Evolutionary conservation across 2,113 vertebrate species (phyloP).

Genomic region (Anser brachyrhynchus): DNA sequence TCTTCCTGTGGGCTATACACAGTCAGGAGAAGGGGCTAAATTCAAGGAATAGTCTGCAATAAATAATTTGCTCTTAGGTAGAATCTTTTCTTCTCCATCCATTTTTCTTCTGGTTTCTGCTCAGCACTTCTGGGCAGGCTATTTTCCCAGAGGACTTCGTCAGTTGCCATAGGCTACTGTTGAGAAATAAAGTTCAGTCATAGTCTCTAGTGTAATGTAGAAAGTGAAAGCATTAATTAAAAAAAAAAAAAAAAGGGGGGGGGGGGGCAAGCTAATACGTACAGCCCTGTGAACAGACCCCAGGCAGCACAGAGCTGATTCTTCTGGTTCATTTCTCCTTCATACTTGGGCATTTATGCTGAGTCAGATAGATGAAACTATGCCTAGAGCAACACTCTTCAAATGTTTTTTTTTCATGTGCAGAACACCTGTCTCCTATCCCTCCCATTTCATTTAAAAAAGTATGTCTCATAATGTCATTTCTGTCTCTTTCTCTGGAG

Average conservation of each 20-base stretch:
- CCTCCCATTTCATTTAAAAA: background rate
- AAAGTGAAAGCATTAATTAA: slow-evolving; percentile 51
- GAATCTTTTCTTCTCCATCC: background rate
- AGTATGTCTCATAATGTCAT: background rate
- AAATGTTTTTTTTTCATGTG: background rate
- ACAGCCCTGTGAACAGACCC: background rate
- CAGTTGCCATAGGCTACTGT: background rate
- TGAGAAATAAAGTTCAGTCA: slow-evolving; percentile 18
- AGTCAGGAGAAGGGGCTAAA: background rate
- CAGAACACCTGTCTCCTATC: background rate
- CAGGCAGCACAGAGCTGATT: background rate
- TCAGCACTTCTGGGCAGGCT: background rate
- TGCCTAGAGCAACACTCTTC: background rate
- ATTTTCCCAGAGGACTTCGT: background rate
- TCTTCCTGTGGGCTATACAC: background rate
- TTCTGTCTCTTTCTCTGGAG: background rate
- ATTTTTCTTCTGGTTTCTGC: background rate
- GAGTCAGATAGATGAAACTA: slow-evolving; percentile 17
- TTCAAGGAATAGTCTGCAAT: background rate
- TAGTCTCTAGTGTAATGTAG: background rate
- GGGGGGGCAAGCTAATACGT: background rate
- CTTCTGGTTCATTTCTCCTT: slow-evolving; percentile 33
- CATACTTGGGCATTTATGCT: background rate
- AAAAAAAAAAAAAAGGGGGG: background rate
- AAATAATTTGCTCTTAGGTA: background rate